Conservation (phyloP, 2,888 invertebrate genomes). For the Mythimna ferrago region DNA sequence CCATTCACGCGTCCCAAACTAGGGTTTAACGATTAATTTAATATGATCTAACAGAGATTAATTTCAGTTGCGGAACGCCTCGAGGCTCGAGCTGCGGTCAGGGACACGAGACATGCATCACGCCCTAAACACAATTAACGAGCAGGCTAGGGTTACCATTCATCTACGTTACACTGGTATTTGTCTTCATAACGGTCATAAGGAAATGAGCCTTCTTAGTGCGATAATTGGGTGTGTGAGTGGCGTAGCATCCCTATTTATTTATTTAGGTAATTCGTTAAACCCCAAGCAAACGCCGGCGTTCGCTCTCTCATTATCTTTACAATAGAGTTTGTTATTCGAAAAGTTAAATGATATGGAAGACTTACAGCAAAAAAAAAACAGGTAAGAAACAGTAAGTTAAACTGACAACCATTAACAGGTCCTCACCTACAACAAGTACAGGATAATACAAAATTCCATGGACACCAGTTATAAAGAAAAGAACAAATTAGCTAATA, state of each 20-base stretch:
- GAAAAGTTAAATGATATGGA: no score
- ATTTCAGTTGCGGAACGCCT: slow-evolving; percentile 70
- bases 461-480: no score
- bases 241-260: not conserved
- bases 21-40: slow-evolving; percentile 62
- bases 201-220: slow-evolving; percentile 36
- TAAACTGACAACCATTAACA: no score
- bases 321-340: no score
- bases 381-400: no score
- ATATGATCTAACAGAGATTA: slow-evolving; percentile 72
- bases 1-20: slow-evolving; percentile 26
- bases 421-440: no score
- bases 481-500: no score
- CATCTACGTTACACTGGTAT: slow-evolving; percentile 60
- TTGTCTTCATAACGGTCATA: slow-evolving; percentile 66
- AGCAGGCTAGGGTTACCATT: slow-evolving; percentile 71
- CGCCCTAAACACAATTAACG: slow-evolving; percentile 81
- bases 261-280: no score
- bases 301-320: no score
- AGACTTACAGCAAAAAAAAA: no score
- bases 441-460: no score
- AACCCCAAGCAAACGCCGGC: no score
- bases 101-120: slow-evolving; percentile 80
- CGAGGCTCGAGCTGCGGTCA: slow-evolving; percentile 71
- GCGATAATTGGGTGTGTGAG: slow-evolving; percentile 17